Base-by-base conservation (phyloP, 1,140 invertebrate species). In the Octopus sinensis region DNA sequence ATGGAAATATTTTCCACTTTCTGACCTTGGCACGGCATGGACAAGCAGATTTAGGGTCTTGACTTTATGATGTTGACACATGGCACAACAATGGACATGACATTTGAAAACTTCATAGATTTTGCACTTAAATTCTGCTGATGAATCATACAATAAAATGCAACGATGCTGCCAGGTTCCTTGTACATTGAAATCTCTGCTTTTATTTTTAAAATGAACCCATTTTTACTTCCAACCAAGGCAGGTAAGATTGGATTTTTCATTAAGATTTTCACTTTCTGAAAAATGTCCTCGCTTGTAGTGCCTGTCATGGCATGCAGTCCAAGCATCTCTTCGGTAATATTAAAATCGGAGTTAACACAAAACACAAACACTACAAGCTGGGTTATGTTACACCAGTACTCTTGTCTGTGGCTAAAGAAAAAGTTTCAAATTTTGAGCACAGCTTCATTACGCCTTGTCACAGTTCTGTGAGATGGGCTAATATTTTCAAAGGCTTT, bases 401-500 rank as follows among this genome's bases (percentile, higher is more conserved):
- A 68, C 62, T 68, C n/a, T 68, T n/a, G n/a, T 68, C 62, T 12
- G n/a, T 68, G 62, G 3, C 62, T n/a, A 68, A n/a, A 13, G 62
- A 68, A 68, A 68, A 68, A 68, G 62, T 68, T 68, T 68, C 62
- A 68, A 68, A 68, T 68, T 68, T 68, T 68, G 62, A 68, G 62
- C 62, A 68, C n/a, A 12, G 62, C 62, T 68, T n/a, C 1, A 68
- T n/a, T 68, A 68, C 62, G 3, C n/a, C 62, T 68, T 68, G 62
- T 68, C 62, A 68, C 62, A 68, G 62, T 68, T 68, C 62, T 68
- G 62, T 3, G 62, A 68, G 3, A 68, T n/a, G n/a, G n/a, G 3
- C 62, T 68, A n/a, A 68, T 68, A 68, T 12, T 68, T 68, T 68
- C 1, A 68, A 68, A 68, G 62, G 1, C 62, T 68, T 68, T 68